These are phyloP conservation scores for Neodon shergylaensis DNA, from an alignment of 2,113 vertebrate genomes.

Conservation along the genomic window DNA sequence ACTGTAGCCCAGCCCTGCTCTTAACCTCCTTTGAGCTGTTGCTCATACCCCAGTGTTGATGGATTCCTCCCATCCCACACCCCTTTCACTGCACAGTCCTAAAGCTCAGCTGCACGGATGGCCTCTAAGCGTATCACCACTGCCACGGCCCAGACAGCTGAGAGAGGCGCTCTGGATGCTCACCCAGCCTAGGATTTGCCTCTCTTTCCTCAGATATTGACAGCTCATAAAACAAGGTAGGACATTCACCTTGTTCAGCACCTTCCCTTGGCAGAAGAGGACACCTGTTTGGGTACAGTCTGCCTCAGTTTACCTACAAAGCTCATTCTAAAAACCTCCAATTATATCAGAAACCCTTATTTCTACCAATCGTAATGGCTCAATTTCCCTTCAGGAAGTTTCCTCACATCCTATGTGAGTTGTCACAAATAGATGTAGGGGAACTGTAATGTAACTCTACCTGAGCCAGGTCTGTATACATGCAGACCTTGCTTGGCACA, in stretches of 20 bases:
- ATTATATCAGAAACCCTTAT: neutral
- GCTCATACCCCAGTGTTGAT: rapidly evolving
- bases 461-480: neutral
- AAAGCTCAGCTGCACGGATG: neutral
- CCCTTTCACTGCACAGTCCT: too few relatives aligned
- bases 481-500: neutral
- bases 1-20: neutral
- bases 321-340: neutral
- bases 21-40: neutral
- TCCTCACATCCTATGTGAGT: neutral
- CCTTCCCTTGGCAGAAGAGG: neutral
- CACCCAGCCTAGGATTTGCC: neutral
- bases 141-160: neutral
- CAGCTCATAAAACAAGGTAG: neutral
- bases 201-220: neutral
- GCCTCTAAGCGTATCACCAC: neutral
- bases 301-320: neutral
- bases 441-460: slow-evolving; percentile 19
- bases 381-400: neutral
- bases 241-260: neutral
- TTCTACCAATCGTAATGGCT: neutral
- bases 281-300: neutral
- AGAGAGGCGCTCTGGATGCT: neutral
- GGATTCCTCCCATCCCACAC: neutral
- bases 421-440: neutral